Base-by-base conservation (phyloP, 1,140 invertebrate species). In the Drosophila ambigua region DNA sequence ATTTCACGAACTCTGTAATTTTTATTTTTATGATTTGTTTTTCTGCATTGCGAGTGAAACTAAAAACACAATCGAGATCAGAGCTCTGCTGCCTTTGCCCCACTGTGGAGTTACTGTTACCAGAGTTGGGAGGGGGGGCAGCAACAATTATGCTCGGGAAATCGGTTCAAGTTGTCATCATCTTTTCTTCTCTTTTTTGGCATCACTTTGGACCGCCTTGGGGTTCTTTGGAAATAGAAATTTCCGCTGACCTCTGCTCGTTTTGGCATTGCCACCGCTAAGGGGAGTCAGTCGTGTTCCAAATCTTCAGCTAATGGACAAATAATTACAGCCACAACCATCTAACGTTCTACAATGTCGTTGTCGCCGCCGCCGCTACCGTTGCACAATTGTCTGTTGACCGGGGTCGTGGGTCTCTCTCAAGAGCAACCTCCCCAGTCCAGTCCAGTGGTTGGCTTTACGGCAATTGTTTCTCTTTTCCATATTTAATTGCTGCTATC, bases 231-330 rank as follows among this genome's bases (percentile, higher is more conserved):
- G 65, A 72, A 79, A 48, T 48, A 74, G 43, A 79, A 65, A 72
- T 69, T 79, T 65, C 59, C 48, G 57, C 61, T 84, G 77, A 84
- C 81, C 80, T 84, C 62, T 75, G 76, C 9, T 43, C 54, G 52
- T 55, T 81, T 59, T 79, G 60, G 68, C 77, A 57, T 63, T 60
- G 62, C 50, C 20, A 16, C 49, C 45, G 35, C 43, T 48, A 50
- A 55, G 35, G 39, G 53, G 71, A 52, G 58, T 58, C 48, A 52
- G 58, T 58, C 48, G 74, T 85, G 82, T 85, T 87, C 81, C 81
- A 87, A 74, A 85, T 85, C 71, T 85, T 46, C 59, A 65, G 50
- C 82, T 85, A 85, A 85, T 85, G 81, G 78, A 63, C 78, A 82
- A 78, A 87, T 85, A 85, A 85, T 85, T 85, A 85, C 68, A 64